A percentile compares a stretch with the other conserved stretches of the same genome.
Evolutionary conservation across 1,140 invertebrate genomes (phyloP).

Genomic region (Alviniconcha marisindica): DNA sequence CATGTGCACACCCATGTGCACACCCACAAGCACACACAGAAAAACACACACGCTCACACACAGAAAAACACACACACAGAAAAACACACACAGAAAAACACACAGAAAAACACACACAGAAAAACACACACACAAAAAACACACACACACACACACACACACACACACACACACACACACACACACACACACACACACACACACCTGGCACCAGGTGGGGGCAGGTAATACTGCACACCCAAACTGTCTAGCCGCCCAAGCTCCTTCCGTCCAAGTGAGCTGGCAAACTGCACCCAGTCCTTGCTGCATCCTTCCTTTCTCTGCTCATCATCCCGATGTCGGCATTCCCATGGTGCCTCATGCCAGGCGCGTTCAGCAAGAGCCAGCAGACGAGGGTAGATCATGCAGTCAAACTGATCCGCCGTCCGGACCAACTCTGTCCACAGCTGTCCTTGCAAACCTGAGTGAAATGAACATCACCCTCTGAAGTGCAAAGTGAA

Average conservation of each 20-base stretch:
- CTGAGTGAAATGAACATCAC: too few relatives aligned
- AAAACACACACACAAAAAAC: neutral
- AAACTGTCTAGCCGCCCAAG: conserved; percentile 57
- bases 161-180: conserved; percentile 2
- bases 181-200: neutral
- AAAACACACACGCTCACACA: too few relatives aligned
- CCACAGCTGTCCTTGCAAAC: conserved; percentile 67
- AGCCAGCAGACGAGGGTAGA: conserved; percentile 66
- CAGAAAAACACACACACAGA: too few relatives aligned
- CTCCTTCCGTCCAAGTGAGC: conserved; percentile 59
- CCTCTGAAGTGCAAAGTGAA: too few relatives aligned
- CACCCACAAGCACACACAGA: too few relatives aligned
- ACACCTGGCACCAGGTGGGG: conserved; percentile 65
- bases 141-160: too few relatives aligned
- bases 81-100: too few relatives aligned
- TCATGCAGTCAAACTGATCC: conserved; percentile 64
- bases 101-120: too few relatives aligned
- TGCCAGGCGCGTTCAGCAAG: conserved; percentile 70
- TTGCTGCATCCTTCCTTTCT: conserved; percentile 31
- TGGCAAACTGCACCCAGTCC: conserved; percentile 63
- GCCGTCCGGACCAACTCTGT: conserved; percentile 62
- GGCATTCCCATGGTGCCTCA: conserved; percentile 62
- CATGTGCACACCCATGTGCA: too few relatives aligned
- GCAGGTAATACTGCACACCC: conserved; percentile 60
- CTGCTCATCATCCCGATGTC: conserved; percentile 30